Conservation (phyloP, 1,140 invertebrate species). For the Papilio polyxenes region DNA sequence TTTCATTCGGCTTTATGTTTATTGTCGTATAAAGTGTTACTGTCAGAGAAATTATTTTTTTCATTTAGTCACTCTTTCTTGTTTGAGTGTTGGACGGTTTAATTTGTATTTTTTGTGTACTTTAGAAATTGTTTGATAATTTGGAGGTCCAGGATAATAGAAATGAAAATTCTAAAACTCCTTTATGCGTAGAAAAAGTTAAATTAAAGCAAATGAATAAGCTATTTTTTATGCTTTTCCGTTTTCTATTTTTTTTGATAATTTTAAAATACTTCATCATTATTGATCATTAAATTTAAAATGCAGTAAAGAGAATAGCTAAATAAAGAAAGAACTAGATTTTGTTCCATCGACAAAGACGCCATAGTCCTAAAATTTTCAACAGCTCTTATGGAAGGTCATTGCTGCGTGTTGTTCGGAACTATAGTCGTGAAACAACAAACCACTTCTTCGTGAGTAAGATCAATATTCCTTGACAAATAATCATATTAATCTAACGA, state of each 20-base stretch:
- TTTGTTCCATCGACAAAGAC: too few species aligned
- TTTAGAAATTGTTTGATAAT: background rate
- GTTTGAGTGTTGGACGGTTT: background rate
- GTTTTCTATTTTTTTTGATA: background rate
- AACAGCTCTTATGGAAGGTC: background rate
- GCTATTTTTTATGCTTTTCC: background rate
- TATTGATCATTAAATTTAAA: background rate
- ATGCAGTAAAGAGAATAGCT: background rate
- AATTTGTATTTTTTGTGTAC: background rate
- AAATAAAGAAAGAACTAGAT: too few species aligned
- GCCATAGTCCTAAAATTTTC: background rate
- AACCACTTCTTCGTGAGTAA: background rate
- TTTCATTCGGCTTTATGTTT: slow-evolving; percentile 51
- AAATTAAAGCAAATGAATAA: background rate
- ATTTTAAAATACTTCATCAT: background rate
- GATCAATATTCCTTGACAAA: background rate
- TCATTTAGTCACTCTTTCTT: background rate
- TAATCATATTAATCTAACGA: slow-evolving; percentile 28
- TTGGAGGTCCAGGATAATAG: too few species aligned
- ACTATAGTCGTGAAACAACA: too few species aligned
- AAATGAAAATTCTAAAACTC: background rate
- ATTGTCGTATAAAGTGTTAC: slow-evolving; percentile 40
- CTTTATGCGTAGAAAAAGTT: background rate
- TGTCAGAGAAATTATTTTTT: slow-evolving; percentile 20
- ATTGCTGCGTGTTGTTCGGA: background rate